Conservation (phyloP, 2,888 invertebrate species). For the Neoscelio sp. region DNA sequence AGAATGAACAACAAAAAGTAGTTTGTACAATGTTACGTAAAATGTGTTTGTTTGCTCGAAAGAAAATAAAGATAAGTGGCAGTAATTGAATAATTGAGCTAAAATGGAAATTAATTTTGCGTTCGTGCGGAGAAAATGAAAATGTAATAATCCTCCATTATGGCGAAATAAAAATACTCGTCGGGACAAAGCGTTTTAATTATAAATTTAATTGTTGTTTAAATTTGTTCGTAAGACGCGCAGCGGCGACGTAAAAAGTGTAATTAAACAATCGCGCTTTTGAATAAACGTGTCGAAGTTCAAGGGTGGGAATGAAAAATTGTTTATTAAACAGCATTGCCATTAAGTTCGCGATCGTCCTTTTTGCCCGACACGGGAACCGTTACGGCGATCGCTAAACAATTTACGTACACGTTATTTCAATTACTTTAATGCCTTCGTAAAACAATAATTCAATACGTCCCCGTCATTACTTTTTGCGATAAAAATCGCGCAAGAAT, state of each 20-base stretch:
- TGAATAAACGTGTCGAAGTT: slow-evolving; percentile 22
- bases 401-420: slow-evolving; percentile 39
- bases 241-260: slow-evolving; percentile 12
- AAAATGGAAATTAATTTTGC: slow-evolving; percentile 29
- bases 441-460: slow-evolving; percentile 43
- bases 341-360: slow-evolving; percentile 2
- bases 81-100: not conserved
- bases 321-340: slow-evolving; percentile 35
- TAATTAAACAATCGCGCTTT: slow-evolving; percentile 35
- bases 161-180: slow-evolving; percentile 26
- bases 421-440: slow-evolving; percentile 49
- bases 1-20: not conserved
- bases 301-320: slow-evolving; percentile 8
- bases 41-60: too few relatives aligned
- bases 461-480: slow-evolving; percentile 11
- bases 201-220: slow-evolving; percentile 46
- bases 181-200: slow-evolving; percentile 40
- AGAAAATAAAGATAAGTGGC: too few relatives aligned
- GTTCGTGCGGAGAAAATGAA: slow-evolving; percentile 26
- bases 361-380: too few relatives aligned
- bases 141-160: slow-evolving; percentile 42
- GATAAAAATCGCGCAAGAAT: slow-evolving; percentile 38
- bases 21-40: too few relatives aligned
- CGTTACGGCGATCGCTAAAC: slow-evolving; percentile 20
- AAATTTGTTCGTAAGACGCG: slow-evolving; percentile 34